Percentiles rank a stretch among this genome's conserved stretches.
phyloP scores from a whole-genome alignment of 2,113 vertebrate species.

The Piaya cayana region DNA sequence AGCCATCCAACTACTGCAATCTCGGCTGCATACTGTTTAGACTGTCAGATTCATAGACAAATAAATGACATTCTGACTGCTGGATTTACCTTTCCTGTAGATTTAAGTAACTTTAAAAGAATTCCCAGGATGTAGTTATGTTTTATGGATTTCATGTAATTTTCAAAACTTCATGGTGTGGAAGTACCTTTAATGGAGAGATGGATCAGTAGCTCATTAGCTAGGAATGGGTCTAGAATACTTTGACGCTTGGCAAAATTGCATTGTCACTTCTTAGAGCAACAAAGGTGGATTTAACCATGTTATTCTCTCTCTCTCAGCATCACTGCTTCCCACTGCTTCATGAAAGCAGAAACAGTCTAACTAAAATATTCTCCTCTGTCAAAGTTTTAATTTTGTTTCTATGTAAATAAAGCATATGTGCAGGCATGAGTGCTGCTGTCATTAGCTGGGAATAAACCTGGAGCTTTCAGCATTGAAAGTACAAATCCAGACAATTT shows the following conservation, averaged over 20 bases:
- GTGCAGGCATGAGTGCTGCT: background rate
- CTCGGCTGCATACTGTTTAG: background rate
- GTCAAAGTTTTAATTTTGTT: conserved; percentile 37
- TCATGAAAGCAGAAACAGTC: conserved; percentile 17
- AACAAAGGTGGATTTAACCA: background rate
- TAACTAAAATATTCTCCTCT: conserved; percentile 1
- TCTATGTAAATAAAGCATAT: conserved; percentile 17
- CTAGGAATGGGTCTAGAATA: background rate
- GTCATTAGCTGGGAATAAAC: conserved; percentile 15
- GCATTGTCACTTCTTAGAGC: background rate
- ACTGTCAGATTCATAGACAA: background rate
- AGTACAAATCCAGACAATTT: background rate
- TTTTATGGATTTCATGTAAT: background rate
- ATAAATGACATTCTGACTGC: background rate
- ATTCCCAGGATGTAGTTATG: background rate
- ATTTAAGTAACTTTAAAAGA: background rate
- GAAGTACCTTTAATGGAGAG: background rate
- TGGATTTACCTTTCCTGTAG: background rate
- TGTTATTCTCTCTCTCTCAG: background rate
- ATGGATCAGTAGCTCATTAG: background rate
- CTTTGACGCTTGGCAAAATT: conserved; percentile 27
- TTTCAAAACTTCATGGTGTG: background rate
- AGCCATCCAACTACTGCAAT: background rate
- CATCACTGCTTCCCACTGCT: background rate
- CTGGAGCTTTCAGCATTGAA: background rate